Evolutionary conservation across 2,888 invertebrate species (phyloP), one percentile per base, ranked within the genome.

Genomic region (Monochamus alternatus): DNA sequence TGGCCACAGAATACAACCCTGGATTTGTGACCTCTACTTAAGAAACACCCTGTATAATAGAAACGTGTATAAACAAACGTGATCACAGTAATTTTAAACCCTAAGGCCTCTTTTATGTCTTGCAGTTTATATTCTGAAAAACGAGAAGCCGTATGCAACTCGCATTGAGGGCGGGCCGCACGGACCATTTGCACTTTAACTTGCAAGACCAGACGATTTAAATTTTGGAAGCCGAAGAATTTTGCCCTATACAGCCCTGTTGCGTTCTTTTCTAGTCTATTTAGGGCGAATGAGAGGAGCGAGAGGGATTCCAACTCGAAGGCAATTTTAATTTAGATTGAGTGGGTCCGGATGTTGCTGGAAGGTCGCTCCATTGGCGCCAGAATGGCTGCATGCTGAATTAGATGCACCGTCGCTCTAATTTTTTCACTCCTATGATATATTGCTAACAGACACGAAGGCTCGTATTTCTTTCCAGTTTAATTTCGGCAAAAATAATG

Each of bases 311-410:
- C 60, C 75, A 52, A 72, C 59, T 72, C 65, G 62, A 63, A 77
- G 72, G 71, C 73, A 76, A 59, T 72, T 78, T 75, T 76, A 78
- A 77, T 78, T 74, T 74, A 73, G 74, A 71, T 71, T 76, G 64
- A 66, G 74, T 73, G 74, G 80, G 84, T 87, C 84, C 85, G 86
- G 86, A 86, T 86, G 85, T 85, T 80, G 82, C 81, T 73, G 83
- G 85, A 85, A 84, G 86, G 82, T 77, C 75, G 75, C 71, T 62
- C 59, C 73, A 63, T 69, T 81, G 87, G 87, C 87, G 87, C 87
- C 87, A 85, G 78, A 75, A 79, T 77, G 88, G 85, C 87, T 87
- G 81, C 85, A 86, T 83, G 85, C 84, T 83, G 87, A 87, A 87
- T 88, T 88, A 87, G 86, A 87, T 85, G 84, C 86, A 86, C 84